Evolutionary conservation across 2,888 invertebrate species (phyloP), one percentile per base, ranked within the genome.

Genomic region (Monochamus alternatus): DNA sequence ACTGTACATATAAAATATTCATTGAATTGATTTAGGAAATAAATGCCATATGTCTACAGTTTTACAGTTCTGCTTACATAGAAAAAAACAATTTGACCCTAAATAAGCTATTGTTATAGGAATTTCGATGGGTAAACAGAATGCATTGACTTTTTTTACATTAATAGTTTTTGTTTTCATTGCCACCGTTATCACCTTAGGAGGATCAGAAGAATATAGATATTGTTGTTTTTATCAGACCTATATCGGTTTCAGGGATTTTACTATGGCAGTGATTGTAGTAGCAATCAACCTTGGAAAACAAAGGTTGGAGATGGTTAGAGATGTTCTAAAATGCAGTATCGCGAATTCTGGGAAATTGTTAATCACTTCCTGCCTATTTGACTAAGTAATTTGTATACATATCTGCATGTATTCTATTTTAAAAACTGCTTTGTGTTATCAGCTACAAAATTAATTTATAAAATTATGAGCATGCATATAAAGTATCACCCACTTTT

Each of bases 311-410:
- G 14, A 14, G 22, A 55, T 22, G 55, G 14, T 38, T 38, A 38
- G 38, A 38, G 38, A 5, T 38, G 38, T 22, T 1, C 55, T 47
- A 12, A 47, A 47, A 9, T 47, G 10, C 55, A 55, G 3, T 22
- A 22, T n/a, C 55, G 14, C 55, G 55, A 22, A 14, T 55, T 55
- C 55, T 55, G 14, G 55, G 55, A 55, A 55, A 55, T 55, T 5
- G 55, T 55, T 55, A 22, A 7, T 55, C 55, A 55, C n/a, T 55
- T 55, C 55, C 55, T 55, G 55, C 55, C 52, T n/a, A 8, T 55
- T 55, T 55, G 22, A 55, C 14, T 38, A 38, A 38, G 38, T 7
- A 38, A 7, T 38, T 5, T 38, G 7, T 38, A 38, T 38, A 38
- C 38, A 38, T 22, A 22, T 22, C 22, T 22, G 22, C 22, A 22